phyloP scores from a whole-genome alignment of 1,140 invertebrate species.

The Drosophila nebulosa region DNA sequence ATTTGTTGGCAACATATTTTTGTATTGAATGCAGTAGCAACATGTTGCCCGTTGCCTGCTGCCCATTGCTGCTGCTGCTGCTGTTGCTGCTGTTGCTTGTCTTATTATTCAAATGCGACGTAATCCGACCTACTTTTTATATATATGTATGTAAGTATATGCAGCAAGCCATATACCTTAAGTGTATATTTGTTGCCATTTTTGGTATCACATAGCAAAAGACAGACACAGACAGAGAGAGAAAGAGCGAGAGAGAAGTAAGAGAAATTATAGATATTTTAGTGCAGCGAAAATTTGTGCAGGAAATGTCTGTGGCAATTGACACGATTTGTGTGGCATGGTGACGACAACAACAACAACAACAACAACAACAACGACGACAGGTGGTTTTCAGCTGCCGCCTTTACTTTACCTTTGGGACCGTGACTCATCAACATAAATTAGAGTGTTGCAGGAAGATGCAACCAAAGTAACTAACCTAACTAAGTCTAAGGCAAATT shows the following conservation, averaged over 20 bases:
- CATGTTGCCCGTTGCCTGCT: conserved; percentile 37
- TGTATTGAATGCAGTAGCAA: conserved; percentile 13
- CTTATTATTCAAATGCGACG: conserved; percentile 68
- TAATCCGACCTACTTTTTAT: conserved; percentile 72
- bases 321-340: conserved; percentile 19
- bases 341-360: neutral
- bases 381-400: neutral
- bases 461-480: neutral
- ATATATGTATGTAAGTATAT: neutral
- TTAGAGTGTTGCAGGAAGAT: neutral
- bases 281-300: conserved; percentile 37
- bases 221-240: neutral
- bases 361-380: too few relatives aligned
- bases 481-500: too few relatives aligned
- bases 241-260: neutral
- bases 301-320: conserved; percentile 47
- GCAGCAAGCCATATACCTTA: conserved; percentile 15
- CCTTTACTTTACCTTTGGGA: neutral
- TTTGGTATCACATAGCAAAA: conserved; percentile 26
- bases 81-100: conserved; percentile 17
- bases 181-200: conserved; percentile 48
- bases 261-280: conserved; percentile 36
- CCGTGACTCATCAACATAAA: conserved; percentile 30
- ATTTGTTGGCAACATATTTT: conserved; percentile 39
- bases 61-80: conserved; percentile 23